These are phyloP conservation scores for Parnassius mnemosyne DNA, from an alignment of 2,888 invertebrate species.

Conservation along the genomic window DNA sequence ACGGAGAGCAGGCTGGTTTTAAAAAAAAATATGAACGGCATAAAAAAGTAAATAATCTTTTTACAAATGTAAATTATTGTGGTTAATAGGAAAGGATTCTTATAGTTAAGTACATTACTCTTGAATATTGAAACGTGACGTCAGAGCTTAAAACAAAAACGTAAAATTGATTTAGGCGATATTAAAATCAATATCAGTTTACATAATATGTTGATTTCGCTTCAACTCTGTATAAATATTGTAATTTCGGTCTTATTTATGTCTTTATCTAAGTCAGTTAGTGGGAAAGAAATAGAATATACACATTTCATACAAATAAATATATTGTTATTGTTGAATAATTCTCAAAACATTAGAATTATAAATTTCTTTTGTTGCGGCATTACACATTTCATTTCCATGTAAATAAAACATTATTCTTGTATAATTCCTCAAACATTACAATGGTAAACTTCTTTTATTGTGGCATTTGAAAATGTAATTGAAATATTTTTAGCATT, in stretches of 20 bases:
- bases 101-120: too few species aligned
- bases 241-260: too few species aligned
- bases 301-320: background rate
- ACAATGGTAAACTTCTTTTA: slow-evolving; percentile 12
- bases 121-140: too few species aligned
- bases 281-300: background rate
- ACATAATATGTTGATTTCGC: too few species aligned
- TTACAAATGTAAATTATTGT: too few species aligned
- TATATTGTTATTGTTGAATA: background rate
- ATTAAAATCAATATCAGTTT: too few species aligned
- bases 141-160: too few species aligned
- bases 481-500: slow-evolving; percentile 17
- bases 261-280: background rate
- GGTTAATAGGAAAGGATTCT: too few species aligned
- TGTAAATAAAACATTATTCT: background rate
- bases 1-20: background rate
- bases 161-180: too few species aligned
- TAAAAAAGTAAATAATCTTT: too few species aligned
- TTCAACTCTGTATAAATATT: too few species aligned
- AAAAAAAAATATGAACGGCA: too few species aligned
- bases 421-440: slow-evolving; percentile 7
- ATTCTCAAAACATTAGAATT: slow-evolving; percentile 13
- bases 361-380: slow-evolving; percentile 8
- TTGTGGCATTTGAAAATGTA: background rate
- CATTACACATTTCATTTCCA: background rate